Evolutionary conservation across 2,797 vertebrate genomes (phyloP).

Genomic region (Gambusia yucatana): DNA sequence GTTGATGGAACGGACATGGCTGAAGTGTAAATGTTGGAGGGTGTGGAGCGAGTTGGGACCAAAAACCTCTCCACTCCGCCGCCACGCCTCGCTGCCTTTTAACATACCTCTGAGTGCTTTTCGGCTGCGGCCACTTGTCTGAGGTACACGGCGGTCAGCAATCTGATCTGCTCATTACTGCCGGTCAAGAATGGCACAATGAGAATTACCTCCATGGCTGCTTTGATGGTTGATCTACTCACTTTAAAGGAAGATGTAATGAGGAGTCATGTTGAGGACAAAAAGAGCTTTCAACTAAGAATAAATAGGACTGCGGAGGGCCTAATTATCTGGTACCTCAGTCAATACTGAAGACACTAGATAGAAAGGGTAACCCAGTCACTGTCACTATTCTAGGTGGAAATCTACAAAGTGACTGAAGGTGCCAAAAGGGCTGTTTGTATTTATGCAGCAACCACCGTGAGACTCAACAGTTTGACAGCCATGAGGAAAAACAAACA

Average conservation of each 20-base stretch:
- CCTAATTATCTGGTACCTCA: slow-evolving; percentile 26
- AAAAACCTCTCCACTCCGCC: slow-evolving; percentile 17
- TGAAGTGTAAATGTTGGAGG: not conserved
- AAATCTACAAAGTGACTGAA: slow-evolving; percentile 1
- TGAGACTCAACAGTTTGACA: not conserved
- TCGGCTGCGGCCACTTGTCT: slow-evolving; percentile 24
- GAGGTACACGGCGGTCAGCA: slow-evolving; percentile 37
- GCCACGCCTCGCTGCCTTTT: slow-evolving; percentile 44
- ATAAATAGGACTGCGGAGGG: slow-evolving; percentile 28
- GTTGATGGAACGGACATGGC: slow-evolving; percentile 36
- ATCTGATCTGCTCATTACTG: slow-evolving; percentile 68
- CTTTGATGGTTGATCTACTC: slow-evolving; percentile 48
- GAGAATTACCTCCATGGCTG: slow-evolving; percentile 44
- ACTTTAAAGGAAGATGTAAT: slow-evolving; percentile 53
- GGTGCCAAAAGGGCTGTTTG: not conserved
- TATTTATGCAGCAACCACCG: not conserved
- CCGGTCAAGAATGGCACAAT: slow-evolving; percentile 29
- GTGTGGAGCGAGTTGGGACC: not conserved
- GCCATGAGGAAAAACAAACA: not conserved
- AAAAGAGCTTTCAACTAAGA: slow-evolving; percentile 30
- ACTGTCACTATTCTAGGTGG: slow-evolving; percentile 17
- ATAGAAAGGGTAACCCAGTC: slow-evolving; percentile 21
- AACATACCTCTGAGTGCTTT: slow-evolving; percentile 46
- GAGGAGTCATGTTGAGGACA: slow-evolving; percentile 46
- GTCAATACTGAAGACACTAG: slow-evolving; percentile 41